A percentile compares a stretch with the other conserved stretches of the same genome.
Evolutionary conservation across 2,888 invertebrate species (phyloP).

Genomic region (Blera fallax): DNA sequence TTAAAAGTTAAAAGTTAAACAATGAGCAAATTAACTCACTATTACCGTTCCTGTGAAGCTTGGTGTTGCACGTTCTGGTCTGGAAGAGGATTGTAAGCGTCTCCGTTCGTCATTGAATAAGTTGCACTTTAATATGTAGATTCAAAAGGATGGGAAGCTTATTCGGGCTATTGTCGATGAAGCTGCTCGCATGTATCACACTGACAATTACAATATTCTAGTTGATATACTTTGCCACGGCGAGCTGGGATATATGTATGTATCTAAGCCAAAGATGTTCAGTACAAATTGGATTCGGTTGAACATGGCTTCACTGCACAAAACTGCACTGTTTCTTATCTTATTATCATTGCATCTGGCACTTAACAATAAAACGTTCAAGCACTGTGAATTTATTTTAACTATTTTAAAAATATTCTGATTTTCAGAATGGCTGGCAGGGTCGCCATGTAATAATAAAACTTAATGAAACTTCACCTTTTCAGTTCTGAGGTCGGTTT

Average conservation of each 20-base stretch:
- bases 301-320: conserved; percentile 91
- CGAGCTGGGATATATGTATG: conserved; percentile 93
- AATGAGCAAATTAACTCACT: no score
- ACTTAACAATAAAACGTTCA: no score
- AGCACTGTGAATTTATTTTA: no score
- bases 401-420: no score
- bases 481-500: no score
- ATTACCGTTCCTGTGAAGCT: no score
- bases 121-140: conserved; percentile 88
- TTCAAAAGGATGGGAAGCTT: conserved; percentile 87
- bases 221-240: conserved; percentile 95
- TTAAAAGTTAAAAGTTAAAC: no score
- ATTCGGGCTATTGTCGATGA: conserved; percentile 85
- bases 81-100: conserved; percentile 92
- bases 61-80: conserved; percentile 86
- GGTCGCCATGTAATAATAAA: no score
- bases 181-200: conserved; percentile 90
- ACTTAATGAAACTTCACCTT: no score
- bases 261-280: conserved; percentile 92
- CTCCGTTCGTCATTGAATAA: conserved; percentile 85
- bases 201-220: conserved; percentile 91
- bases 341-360: no score
- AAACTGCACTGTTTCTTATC: conserved; percentile 84
- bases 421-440: no score
- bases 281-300: conserved; percentile 91